A percentile compares a stretch with the other conserved stretches of the same genome.
phyloP scores from a whole-genome alignment of 1,140 invertebrate species.

The Branchinecta lynchi region DNA sequence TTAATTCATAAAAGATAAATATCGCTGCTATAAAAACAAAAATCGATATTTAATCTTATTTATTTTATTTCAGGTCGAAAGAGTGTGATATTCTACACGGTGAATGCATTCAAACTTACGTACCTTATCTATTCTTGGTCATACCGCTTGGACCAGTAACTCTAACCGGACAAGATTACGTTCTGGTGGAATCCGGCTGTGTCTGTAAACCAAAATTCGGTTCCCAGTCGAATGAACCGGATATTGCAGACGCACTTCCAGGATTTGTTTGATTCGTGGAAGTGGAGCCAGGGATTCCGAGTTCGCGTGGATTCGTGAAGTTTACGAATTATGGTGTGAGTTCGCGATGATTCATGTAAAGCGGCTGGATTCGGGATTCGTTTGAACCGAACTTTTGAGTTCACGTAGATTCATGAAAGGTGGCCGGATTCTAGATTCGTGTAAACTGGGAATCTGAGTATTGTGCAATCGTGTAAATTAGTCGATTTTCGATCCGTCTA shows the following conservation, averaged over 20 bases:
- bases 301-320: too few species aligned
- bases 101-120: constrained; percentile 77
- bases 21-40: too few species aligned
- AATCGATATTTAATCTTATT: neutral
- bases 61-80: constrained; percentile 44
- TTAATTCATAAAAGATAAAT: too few species aligned
- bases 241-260: neutral
- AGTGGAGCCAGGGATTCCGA: neutral
- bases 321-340: too few species aligned
- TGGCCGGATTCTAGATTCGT: too few species aligned
- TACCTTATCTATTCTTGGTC: constrained; percentile 76
- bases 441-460: too few species aligned
- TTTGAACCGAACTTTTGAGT: too few species aligned
- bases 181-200: constrained; percentile 77
- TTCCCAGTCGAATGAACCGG: neutral
- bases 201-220: constrained; percentile 62
- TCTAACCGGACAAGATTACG: constrained; percentile 76
- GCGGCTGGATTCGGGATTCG: too few species aligned
- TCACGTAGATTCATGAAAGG: too few species aligned
- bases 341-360: too few species aligned
- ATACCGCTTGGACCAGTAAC: constrained; percentile 77
- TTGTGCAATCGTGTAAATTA: too few species aligned
- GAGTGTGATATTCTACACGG: constrained; percentile 75
- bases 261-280: neutral
- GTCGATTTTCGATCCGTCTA: too few species aligned